Percentiles rank a stretch among this genome's conserved stretches.
phyloP scores from a whole-genome alignment of 2,888 invertebrate genomes.

The Philereme transversata region DNA sequence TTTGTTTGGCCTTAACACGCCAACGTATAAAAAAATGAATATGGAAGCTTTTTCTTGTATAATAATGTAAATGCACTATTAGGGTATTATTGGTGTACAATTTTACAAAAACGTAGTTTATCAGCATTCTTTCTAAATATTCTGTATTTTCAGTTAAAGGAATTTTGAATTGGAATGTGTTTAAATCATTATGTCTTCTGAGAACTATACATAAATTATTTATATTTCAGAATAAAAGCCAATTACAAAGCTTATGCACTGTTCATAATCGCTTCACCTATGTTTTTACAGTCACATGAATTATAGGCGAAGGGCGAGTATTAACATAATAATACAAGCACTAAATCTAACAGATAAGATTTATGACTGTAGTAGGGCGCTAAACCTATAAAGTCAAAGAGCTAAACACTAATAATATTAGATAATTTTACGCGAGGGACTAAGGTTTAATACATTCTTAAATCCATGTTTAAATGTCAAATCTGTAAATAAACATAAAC shows the following conservation, averaged over 20 bases:
- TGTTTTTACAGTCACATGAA: slow-evolving; percentile 52
- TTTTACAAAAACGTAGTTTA: too few species aligned
- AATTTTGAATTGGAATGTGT: too few species aligned
- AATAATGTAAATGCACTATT: slow-evolving; percentile 11
- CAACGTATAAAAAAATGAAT: slow-evolving; percentile 25
- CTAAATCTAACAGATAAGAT: slow-evolving; percentile 13
- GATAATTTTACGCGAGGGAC: slow-evolving; percentile 1
- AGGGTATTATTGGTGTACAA: slow-evolving; percentile 12
- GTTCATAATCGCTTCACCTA: slow-evolving; percentile 57
- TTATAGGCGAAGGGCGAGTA: slow-evolving; percentile 29
- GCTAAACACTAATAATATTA: slow-evolving; percentile 11
- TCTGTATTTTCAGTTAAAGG: too few species aligned
- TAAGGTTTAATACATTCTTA: slow-evolving; percentile 4
- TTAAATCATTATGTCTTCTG: too few species aligned
- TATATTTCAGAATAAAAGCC: slow-evolving; percentile 6
- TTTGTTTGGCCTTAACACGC: slow-evolving; percentile 26
- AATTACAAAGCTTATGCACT: slow-evolving; percentile 62
- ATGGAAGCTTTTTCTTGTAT: slow-evolving; percentile 26
- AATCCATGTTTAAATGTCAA: slow-evolving; percentile 1
- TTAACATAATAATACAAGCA: slow-evolving; percentile 27
- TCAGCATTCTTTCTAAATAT: too few species aligned
- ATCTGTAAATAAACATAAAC: slow-evolving; percentile 30
- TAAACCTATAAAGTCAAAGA: slow-evolving; percentile 7
- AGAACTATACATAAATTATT: too few species aligned
- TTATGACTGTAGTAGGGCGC: slow-evolving; percentile 10